Base-by-base conservation (phyloP, 2,797 vertebrate genomes). In the Acanthornis magna region DNA sequence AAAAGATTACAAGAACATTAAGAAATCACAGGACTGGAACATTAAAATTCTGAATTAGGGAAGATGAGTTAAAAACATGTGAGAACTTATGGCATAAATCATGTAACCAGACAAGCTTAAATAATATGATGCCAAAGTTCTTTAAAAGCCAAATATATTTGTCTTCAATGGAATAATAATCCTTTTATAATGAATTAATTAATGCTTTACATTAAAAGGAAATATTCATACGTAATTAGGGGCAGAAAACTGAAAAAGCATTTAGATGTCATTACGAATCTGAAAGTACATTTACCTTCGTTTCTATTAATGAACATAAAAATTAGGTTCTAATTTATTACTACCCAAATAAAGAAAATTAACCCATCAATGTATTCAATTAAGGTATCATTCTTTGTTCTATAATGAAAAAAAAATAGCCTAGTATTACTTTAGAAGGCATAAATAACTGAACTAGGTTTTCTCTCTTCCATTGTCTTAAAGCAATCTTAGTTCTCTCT, bases 211-310 rank as follows among this genome's bases (percentile, higher is more conserved):
- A 78, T 47, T 75, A 74, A 91, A 88, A 91, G 6, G 34, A 92
- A 84, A 68, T 62, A 13, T 61, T 86, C 53, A 42, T 48, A 71
- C 32, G 26, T 66, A 78, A 87, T 62, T 32, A 80, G 62, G 21
- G 51, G 84, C 9, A 72, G n/a, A 95, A 87, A 89, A 79, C 43
- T 43, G 7, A 81, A n/a, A 76, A 85, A 87, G 6, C 27, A 90
- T 85, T 94, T 90, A 83, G 42, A 89, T 3, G 2, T 45, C 43
- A 63, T 85, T 82, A 85, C 0, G 0, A 78, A 73, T 87, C 51
- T 91, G 58, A 63, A 96, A 95, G 50, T 85, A 83, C 23, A 78
- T 95, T 95, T 96, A 54, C 30, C 43, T 95, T 88, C 4, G 60
- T 92, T 93, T 89, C 42, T 43, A 75, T 47, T 93, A 91, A 89